phyloP scores from a whole-genome alignment of 2,113 vertebrate species.

The Scalopus aquaticus region DNA sequence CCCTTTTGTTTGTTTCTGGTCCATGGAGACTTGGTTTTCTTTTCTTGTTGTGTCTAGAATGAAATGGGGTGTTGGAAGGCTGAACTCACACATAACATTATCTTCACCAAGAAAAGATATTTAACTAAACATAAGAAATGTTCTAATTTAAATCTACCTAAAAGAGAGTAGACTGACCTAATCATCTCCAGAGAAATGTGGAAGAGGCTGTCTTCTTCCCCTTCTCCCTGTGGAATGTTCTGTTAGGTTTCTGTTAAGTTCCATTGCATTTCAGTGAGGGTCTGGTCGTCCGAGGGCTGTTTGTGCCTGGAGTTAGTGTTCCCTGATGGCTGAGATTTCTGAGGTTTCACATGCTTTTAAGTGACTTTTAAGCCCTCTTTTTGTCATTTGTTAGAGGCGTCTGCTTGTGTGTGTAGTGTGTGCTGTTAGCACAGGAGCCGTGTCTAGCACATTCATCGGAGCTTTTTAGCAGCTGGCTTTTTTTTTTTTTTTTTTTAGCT shows the following conservation, averaged over 20 bases:
- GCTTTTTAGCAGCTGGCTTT: not conserved
- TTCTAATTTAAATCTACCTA: not conserved
- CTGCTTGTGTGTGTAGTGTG: not conserved
- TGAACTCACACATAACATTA: not conserved
- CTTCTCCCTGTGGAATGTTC: not conserved
- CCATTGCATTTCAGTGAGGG: rapidly evolving
- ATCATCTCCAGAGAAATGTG: not conserved
- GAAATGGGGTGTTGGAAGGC: not conserved
- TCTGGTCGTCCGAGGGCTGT: not conserved
- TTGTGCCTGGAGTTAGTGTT: not conserved
- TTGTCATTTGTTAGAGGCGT: not conserved
- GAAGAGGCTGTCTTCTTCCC: not conserved
- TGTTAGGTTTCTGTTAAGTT: not conserved
- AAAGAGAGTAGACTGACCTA: not conserved
- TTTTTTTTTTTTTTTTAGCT: not conserved
- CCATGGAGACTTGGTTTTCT: not conserved
- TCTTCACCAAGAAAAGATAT: not conserved
- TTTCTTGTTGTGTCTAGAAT: not conserved
- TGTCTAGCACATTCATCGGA: not conserved
- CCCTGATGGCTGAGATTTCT: not conserved
- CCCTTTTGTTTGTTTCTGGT: not conserved
- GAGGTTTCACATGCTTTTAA: not conserved
- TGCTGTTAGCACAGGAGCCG: not conserved
- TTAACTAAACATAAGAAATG: not conserved
- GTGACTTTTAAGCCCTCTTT: not conserved